A percentile compares a stretch with the other conserved stretches of the same genome.
phyloP scores from a whole-genome alignment of 2,113 vertebrate species.

The Rattus rattus region DNA sequence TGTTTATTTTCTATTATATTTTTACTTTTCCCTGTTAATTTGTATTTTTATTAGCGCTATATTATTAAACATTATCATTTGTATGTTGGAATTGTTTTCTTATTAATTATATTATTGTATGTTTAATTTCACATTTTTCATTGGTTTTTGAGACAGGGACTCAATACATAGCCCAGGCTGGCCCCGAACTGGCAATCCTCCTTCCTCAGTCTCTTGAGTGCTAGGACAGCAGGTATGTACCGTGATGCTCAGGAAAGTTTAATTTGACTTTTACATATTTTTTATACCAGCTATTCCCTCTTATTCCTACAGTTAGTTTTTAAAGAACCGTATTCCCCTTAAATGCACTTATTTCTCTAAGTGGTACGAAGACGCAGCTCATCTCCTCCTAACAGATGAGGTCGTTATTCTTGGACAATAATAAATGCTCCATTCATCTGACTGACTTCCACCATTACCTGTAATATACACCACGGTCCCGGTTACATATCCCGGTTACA shows the following conservation, averaged over 20 bases:
- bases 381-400: background rate
- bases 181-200: background rate
- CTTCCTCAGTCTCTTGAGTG: background rate
- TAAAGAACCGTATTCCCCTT: background rate
- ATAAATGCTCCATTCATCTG: background rate
- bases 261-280: constrained; percentile 11
- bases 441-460: background rate
- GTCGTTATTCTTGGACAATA: background rate
- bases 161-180: background rate
- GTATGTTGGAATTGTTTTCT: background rate
- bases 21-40: constrained; percentile 27
- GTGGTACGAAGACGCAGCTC: background rate
- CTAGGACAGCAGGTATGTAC: background rate
- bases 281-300: background rate
- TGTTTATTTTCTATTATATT: background rate
- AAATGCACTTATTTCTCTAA: background rate
- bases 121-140: background rate
- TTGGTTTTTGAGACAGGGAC: background rate
- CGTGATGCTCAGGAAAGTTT: background rate
- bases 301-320: background rate
- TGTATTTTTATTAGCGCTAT: background rate
- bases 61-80: background rate
- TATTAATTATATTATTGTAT: background rate
- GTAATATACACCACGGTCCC: background rate
- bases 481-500: background rate